phyloP scores from a whole-genome alignment of 2,888 invertebrate genomes.

The Balanococcus diminutus region DNA sequence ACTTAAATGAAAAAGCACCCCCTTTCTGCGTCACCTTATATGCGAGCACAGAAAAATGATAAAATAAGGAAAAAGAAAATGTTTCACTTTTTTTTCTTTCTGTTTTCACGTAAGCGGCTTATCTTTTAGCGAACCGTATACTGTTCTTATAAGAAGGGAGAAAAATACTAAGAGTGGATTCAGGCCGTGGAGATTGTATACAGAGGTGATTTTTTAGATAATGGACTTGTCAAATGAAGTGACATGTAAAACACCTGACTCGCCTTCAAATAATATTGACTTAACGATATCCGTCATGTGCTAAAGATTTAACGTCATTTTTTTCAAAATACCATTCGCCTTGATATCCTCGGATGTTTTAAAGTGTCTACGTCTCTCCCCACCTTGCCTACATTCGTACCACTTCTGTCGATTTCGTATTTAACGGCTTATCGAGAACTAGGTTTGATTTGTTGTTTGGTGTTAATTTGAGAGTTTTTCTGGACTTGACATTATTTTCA shows the following conservation, averaged over 20 bases:
- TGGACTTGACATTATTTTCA: too few species aligned
- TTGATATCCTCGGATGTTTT: not conserved
- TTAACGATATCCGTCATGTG: slow-evolving; percentile 47
- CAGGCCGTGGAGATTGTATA: not conserved
- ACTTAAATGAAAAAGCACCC: slow-evolving; percentile 39
- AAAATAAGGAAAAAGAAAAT: slow-evolving; percentile 38
- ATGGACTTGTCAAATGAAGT: slow-evolving; percentile 49
- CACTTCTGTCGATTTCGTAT: not conserved
- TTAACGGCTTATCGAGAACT: not conserved
- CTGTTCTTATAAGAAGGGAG: not conserved
- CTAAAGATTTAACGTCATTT: slow-evolving; percentile 49
- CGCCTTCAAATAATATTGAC: slow-evolving; percentile 50
- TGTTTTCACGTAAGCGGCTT: slow-evolving; percentile 40
- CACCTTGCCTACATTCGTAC: not conserved
- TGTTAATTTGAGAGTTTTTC: not conserved
- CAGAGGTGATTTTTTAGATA: slow-evolving; percentile 46
- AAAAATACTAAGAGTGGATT: slow-evolving; percentile 21
- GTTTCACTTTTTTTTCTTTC: slow-evolving; percentile 18
- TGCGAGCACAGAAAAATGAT: slow-evolving; percentile 17
- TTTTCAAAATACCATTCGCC: not conserved
- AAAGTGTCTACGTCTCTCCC: not conserved
- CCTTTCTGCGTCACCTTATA: not conserved
- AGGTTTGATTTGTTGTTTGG: not conserved
- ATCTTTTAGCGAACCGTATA: slow-evolving; percentile 7
- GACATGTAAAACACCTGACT: slow-evolving; percentile 49